Evolutionary conservation across 2,113 vertebrate genomes (phyloP).

Genomic region (Leptosomus discolor): DNA sequence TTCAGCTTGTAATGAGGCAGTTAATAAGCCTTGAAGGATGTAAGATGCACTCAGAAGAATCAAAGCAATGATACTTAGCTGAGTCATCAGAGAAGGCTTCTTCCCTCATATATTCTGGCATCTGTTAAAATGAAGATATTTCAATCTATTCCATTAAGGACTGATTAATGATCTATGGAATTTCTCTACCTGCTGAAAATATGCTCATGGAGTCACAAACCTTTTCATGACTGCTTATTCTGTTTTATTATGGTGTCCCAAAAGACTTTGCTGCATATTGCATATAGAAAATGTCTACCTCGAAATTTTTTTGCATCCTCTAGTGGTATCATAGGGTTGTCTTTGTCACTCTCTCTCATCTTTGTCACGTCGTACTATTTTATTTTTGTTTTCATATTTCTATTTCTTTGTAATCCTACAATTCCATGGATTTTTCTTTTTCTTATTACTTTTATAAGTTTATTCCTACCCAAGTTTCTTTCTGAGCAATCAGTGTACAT

Average conservation of each 20-base stretch:
- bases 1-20: slow-evolving; percentile 38
- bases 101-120: slow-evolving; percentile 35
- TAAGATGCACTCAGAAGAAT: slow-evolving; percentile 30
- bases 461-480: neutral
- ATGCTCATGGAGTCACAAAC: neutral
- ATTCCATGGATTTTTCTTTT: neutral
- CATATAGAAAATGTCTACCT: neutral
- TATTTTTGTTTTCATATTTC: neutral
- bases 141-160: slow-evolving; percentile 34
- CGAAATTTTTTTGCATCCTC: neutral
- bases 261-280: neutral
- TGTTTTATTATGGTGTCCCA: neutral
- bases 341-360: neutral
- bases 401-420: neutral
- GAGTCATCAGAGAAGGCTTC: slow-evolving; percentile 42
- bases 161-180: slow-evolving; percentile 45
- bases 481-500: neutral
- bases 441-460: neutral
- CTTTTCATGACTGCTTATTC: neutral
- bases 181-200: slow-evolving; percentile 31
- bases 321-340: neutral
- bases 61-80: slow-evolving; percentile 52
- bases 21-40: slow-evolving; percentile 62
- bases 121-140: slow-evolving; percentile 52
- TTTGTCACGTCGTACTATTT: neutral